Percentiles rank a stretch among this genome's conserved stretches.
Conservation (phyloP, 2,113 vertebrate genomes). For the Protobothrops flavoviridis region DNA sequence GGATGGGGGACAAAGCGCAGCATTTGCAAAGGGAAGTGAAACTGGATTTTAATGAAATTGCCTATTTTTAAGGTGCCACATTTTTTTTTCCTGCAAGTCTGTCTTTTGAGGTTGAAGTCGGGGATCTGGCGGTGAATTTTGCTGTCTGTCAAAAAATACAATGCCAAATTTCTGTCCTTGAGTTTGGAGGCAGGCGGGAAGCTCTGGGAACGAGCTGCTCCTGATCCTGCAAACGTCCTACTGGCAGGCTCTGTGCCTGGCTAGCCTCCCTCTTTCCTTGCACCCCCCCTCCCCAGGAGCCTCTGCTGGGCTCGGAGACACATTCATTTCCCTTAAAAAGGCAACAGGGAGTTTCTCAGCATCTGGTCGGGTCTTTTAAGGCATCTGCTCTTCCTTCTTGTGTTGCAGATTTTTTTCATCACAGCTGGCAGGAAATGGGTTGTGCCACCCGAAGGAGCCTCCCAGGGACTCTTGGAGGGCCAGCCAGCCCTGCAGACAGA, state of each 20-base stretch:
- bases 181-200: neutral
- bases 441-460: neutral
- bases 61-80: neutral
- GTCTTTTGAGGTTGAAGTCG: neutral
- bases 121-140: neutral
- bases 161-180: neutral
- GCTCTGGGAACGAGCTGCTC: neutral
- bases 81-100: neutral
- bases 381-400: neutral
- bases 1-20: neutral
- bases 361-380: slow-evolving; percentile 27
- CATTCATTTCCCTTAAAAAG: slow-evolving; percentile 51
- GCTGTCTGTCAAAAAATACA: neutral
- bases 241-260: neutral
- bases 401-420: neutral
- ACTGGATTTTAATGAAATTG: neutral
- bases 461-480: neutral
- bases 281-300: neutral
- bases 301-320: fast-evolving
- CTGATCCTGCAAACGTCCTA: neutral
- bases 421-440: neutral
- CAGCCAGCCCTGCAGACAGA: neutral
- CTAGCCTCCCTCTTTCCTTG: neutral
- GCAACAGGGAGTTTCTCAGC: slow-evolving; percentile 23
- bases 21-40: neutral